A percentile compares a stretch with the other conserved stretches of the same genome.
Evolutionary conservation across 1,140 invertebrate species (phyloP).

Genomic region (Parasteatoda tepidariorum): DNA sequence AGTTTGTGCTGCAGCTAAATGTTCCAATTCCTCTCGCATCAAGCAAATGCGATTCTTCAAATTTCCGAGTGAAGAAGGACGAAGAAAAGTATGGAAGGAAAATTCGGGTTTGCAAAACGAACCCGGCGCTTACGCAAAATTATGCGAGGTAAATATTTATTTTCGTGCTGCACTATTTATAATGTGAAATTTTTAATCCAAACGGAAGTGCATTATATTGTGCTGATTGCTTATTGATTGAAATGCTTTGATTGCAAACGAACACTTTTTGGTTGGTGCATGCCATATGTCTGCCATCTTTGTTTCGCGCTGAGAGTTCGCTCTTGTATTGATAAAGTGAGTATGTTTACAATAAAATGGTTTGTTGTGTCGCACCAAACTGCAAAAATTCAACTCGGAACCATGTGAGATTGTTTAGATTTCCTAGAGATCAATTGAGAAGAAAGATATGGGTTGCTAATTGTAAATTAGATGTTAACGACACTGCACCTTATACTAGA

Average conservation of each 20-base stretch:
- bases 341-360: constrained; percentile 27
- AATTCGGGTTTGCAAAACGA: constrained; percentile 39
- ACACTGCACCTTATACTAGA: constrained; percentile 18
- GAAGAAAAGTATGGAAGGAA: constrained; percentile 39
- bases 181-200: background rate
- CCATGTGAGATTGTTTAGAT: constrained; percentile 29
- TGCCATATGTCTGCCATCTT: constrained; percentile 4
- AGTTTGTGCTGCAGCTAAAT: constrained; percentile 45
- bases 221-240: background rate
- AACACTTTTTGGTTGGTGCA: background rate
- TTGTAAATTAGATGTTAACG: constrained; percentile 10
- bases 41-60: constrained; percentile 53
- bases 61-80: constrained; percentile 45
- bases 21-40: constrained; percentile 50
- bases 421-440: constrained; percentile 20
- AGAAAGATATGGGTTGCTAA: constrained; percentile 27
- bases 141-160: constrained; percentile 40
- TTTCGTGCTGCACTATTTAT: background rate
- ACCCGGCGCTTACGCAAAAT: constrained; percentile 42
- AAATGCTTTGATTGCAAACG: background rate
- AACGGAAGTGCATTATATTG: background rate
- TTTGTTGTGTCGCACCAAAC: constrained; percentile 16
- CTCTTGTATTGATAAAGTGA: background rate
- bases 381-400: constrained; percentile 30
- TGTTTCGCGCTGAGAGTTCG: background rate